These are phyloP conservation scores for Pleuronectes platessa DNA, from an alignment of 2,113 vertebrate species.

Conservation along the genomic window DNA sequence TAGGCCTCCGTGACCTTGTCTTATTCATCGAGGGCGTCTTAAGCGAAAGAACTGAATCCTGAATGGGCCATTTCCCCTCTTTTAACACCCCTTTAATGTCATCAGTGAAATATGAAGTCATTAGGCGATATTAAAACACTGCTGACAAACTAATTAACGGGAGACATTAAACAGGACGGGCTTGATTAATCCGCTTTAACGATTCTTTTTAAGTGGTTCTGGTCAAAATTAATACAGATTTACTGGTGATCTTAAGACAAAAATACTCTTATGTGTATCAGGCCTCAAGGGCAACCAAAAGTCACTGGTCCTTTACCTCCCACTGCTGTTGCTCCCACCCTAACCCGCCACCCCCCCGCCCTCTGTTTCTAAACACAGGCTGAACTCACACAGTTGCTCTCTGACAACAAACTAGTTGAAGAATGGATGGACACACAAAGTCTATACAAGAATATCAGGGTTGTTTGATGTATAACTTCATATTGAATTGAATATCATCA, in stretches of 20 bases:
- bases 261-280: constrained; percentile 83
- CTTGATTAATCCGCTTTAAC: constrained; percentile 99
- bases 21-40: constrained; percentile 78
- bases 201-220: constrained; percentile 98
- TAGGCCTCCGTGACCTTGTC: constrained; percentile 79
- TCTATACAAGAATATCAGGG: neutral
- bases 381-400: constrained; percentile 53
- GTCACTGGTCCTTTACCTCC: constrained; percentile 81
- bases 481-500: neutral
- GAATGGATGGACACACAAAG: neutral
- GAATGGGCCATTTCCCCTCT: constrained; percentile 99
- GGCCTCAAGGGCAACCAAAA: constrained; percentile 96
- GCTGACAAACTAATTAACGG: constrained; percentile 99
- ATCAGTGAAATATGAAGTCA: constrained; percentile 99
- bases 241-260: constrained; percentile 91
- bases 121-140: constrained; percentile 99
- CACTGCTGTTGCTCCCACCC: constrained; percentile 23
- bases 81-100: constrained; percentile 98
- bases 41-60: constrained; percentile 80
- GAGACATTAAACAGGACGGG: constrained; percentile 99
- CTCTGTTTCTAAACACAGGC: constrained; percentile 28
- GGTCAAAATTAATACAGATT: constrained; percentile 99
- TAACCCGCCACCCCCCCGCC: too few relatives aligned
- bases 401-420: constrained; percentile 22
- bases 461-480: neutral